Conservation (phyloP, 1,140 invertebrate species). For the Drosophila obscura region DNA sequence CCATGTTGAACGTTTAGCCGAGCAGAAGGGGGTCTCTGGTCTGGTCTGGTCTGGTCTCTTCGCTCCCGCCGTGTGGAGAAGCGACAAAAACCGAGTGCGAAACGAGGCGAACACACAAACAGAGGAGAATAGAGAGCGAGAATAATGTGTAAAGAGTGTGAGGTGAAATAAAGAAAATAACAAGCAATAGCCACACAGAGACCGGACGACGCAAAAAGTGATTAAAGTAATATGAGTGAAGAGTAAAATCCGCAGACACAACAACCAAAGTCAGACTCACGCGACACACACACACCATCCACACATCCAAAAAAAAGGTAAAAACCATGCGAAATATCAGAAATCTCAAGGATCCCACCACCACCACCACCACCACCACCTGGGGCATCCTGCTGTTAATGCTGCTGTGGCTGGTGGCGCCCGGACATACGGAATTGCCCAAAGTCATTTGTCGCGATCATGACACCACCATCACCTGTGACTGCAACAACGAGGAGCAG, state of each 20-base stretch:
- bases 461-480: conserved; percentile 77
- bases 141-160: conserved; percentile 42
- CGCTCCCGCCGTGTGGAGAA: neutral
- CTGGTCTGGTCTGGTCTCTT: neutral
- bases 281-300: no score
- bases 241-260: neutral
- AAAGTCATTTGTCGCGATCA: conserved; percentile 71
- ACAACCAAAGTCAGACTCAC: no score
- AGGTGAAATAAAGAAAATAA: conserved; percentile 21
- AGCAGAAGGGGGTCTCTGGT: neutral
- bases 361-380: conserved; percentile 21
- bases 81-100: neutral
- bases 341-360: conserved; percentile 74
- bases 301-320: neutral
- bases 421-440: conserved; percentile 11
- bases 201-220: neutral
- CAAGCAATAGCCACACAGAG: conserved; percentile 3
- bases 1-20: neutral
- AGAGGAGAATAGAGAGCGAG: neutral
- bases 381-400: neutral
- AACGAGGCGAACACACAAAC: conserved; percentile 1
- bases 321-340: conserved; percentile 64
- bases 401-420: conserved; percentile 7
- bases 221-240: conserved; percentile 49
- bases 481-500: conserved; percentile 69